phyloP scores from a whole-genome alignment of 2,888 invertebrate genomes.

The Augochlorella aurata region DNA sequence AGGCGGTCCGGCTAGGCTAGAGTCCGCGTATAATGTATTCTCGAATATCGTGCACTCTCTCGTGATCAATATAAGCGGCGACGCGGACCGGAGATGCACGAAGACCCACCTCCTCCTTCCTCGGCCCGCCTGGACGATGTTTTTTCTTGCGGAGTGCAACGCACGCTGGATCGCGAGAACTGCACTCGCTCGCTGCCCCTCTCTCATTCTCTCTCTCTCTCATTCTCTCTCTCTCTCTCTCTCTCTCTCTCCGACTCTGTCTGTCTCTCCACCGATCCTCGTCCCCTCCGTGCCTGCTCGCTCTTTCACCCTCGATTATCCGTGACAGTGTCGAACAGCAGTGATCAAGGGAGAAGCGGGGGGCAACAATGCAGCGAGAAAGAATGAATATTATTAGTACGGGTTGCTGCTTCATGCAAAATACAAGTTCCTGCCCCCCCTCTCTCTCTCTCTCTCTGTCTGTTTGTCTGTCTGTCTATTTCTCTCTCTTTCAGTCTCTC shows the following conservation, averaged over 20 bases:
- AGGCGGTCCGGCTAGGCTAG: conserved; percentile 71
- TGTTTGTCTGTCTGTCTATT: neutral
- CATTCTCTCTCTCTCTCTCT: neutral
- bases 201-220: neutral
- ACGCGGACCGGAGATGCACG: conserved; percentile 76
- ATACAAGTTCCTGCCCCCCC: conserved; percentile 8
- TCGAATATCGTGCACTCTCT: conserved; percentile 77
- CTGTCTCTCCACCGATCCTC: conserved; percentile 16
- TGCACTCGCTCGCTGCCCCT: conserved; percentile 48
- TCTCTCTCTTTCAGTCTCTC: neutral
- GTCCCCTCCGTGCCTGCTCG: conserved; percentile 18
- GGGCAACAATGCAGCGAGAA: conserved; percentile 20
- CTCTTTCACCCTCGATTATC: conserved; percentile 61
- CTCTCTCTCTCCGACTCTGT: neutral
- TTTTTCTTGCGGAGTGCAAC: conserved; percentile 70
- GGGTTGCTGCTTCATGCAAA: conserved; percentile 34
- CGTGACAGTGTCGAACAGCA: conserved; percentile 63
- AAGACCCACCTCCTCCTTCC: conserved; percentile 69
- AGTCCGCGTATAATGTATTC: conserved; percentile 72
- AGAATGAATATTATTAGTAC: conserved; percentile 53
- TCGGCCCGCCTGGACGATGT: conserved; percentile 57
- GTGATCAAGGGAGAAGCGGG: conserved; percentile 16
- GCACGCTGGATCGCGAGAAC: conserved; percentile 69
- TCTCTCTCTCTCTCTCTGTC: neutral
- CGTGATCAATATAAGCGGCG: conserved; percentile 81